phyloP scores from a whole-genome alignment of 2,888 invertebrate genomes.

The Melinaea menophilus region DNA sequence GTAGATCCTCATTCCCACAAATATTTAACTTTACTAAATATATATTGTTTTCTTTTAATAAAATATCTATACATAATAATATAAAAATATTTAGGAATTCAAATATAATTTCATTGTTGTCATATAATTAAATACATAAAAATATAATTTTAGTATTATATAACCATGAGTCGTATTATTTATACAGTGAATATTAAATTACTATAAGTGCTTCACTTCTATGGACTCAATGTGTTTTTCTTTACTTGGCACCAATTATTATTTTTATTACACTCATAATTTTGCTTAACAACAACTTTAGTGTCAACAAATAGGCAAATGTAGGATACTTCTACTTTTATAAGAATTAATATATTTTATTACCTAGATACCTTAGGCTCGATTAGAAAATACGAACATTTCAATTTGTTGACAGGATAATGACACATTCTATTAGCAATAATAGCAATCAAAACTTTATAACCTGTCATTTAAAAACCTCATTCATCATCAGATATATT shows the following conservation, averaged over 20 bases:
- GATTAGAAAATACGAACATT: conserved; percentile 34
- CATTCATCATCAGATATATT: neutral
- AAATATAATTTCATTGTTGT: conserved; percentile 6
- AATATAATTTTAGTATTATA: conserved; percentile 26
- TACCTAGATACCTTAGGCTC: conserved; percentile 39
- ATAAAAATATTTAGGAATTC: neutral
- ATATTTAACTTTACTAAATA: no score
- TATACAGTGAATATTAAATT: conserved; percentile 34
- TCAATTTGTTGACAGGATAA: conserved; percentile 6
- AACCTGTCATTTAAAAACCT: no score
- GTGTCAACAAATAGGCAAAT: conserved; percentile 35
- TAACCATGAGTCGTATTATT: conserved; percentile 61
- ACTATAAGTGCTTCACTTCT: conserved; percentile 38
- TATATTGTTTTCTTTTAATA: no score
- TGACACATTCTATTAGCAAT: neutral
- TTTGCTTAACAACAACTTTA: neutral
- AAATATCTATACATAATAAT: no score
- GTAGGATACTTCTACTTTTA: neutral
- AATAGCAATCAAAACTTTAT: neutral
- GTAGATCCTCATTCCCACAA: no score
- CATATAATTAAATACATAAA: conserved; percentile 18
- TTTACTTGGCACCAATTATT: conserved; percentile 60
- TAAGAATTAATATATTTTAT: conserved; percentile 4
- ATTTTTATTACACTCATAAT: conserved; percentile 15
- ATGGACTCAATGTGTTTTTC: conserved; percentile 4